Evolutionary conservation across 2,888 invertebrate genomes (phyloP).

Genomic region (Alloscopus bannaensis): DNA sequence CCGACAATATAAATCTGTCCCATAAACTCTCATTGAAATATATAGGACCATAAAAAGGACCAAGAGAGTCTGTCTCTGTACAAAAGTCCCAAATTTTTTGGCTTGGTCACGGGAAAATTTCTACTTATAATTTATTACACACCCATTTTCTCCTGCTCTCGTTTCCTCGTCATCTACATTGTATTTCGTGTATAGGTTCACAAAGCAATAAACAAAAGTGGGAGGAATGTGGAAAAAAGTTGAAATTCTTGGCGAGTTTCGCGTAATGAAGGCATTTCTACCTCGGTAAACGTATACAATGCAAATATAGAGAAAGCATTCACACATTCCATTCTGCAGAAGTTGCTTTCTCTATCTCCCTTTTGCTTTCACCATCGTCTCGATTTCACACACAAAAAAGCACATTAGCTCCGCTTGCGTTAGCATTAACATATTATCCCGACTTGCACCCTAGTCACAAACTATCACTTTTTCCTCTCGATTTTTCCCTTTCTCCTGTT

Average conservation of each 20-base stretch:
- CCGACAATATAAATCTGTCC: constrained; percentile 58
- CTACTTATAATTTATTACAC: constrained; percentile 53
- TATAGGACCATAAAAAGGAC: constrained; percentile 45
- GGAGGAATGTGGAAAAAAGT: too few relatives aligned
- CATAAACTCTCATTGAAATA: constrained; percentile 60
- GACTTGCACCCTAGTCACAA: background rate
- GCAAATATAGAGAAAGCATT: too few relatives aligned
- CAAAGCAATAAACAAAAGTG: too few relatives aligned
- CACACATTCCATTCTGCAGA: too few relatives aligned
- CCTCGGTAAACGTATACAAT: too few relatives aligned
- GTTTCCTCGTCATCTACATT: constrained; percentile 48
- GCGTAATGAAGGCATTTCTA: constrained; percentile 10
- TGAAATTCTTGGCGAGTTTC: background rate
- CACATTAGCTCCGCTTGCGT: constrained; percentile 1
- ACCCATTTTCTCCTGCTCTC: constrained; percentile 43
- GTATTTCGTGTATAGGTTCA: too few relatives aligned
- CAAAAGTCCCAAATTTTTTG: constrained; percentile 5
- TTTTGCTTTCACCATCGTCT: too few relatives aligned
- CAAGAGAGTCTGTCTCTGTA: background rate
- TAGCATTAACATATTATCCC: background rate
- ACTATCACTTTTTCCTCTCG: too few relatives aligned
- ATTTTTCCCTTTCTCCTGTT: too few relatives aligned
- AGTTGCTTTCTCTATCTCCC: too few relatives aligned
- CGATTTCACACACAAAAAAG: constrained; percentile 14
- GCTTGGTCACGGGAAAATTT: constrained; percentile 45